Evolutionary conservation across 1,140 invertebrate genomes (phyloP).

Genomic region (Scaptomyza pallida): DNA sequence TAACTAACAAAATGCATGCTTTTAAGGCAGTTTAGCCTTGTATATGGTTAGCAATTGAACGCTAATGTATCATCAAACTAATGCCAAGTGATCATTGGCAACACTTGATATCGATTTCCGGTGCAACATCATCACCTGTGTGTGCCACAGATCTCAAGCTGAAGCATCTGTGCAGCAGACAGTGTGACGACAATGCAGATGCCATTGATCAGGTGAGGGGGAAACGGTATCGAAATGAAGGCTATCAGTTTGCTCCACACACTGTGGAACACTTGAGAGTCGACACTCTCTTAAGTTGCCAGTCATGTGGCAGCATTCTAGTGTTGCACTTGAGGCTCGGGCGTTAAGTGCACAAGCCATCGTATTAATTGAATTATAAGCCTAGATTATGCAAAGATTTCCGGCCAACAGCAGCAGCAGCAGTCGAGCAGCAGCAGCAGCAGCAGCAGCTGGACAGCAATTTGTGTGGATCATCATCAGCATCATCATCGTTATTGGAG

Average conservation of each 20-base stretch:
- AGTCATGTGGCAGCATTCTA: conserved; percentile 81
- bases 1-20: conserved; percentile 2
- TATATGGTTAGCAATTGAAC: conserved; percentile 29
- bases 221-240: too few relatives aligned
- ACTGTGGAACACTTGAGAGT: conserved; percentile 14
- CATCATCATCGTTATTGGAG: conserved; percentile 37
- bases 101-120: conserved; percentile 61
- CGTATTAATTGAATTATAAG: conserved; percentile 84
- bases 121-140: conserved; percentile 60
- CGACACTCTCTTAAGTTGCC: conserved; percentile 62
- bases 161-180: conserved; percentile 65
- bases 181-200: conserved; percentile 64
- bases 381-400: conserved; percentile 83
- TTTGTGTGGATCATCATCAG: conserved; percentile 64
- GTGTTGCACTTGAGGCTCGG: conserved; percentile 72
- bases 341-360: conserved; percentile 71
- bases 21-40: conserved; percentile 18
- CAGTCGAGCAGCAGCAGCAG: conserved; percentile 39
- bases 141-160: conserved; percentile 15
- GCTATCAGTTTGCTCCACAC: too few relatives aligned
- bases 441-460: conserved; percentile 60
- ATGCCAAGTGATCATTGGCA: conserved; percentile 62
- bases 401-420: conserved; percentile 56
- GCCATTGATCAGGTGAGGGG: neutral
- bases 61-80: conserved; percentile 53